Conservation (phyloP, 2,888 invertebrate species). For the Hirtodrosophila confusa region DNA sequence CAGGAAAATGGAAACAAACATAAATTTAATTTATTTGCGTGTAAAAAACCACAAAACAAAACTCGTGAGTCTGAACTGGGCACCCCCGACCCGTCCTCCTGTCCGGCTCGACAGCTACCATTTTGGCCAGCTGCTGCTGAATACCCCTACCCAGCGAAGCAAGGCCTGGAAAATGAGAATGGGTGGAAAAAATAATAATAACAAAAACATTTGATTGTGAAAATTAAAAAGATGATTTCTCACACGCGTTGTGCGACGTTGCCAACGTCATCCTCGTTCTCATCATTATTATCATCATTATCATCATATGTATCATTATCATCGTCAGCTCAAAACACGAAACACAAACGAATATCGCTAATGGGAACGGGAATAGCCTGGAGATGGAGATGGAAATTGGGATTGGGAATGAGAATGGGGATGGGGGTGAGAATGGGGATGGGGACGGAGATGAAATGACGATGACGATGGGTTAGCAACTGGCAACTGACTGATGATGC, state of each 20-base stretch:
- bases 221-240: conserved; percentile 79
- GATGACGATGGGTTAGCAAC: conserved; percentile 18
- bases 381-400: conserved; percentile 7
- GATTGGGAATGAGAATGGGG: neutral
- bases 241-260: conserved; percentile 62
- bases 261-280: conserved; percentile 36
- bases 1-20: conserved; percentile 68
- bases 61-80: conserved; percentile 36
- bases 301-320: conserved; percentile 10
- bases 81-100: neutral
- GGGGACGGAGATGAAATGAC: conserved; percentile 1
- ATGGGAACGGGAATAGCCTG: conserved; percentile 28
- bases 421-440: neutral
- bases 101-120: conserved; percentile 17
- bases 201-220: conserved; percentile 74
- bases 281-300: conserved; percentile 29
- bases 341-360: conserved; percentile 35
- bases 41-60: conserved; percentile 78
- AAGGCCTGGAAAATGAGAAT: conserved; percentile 33
- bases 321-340: conserved; percentile 15
- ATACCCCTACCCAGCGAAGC: neutral
- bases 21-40: conserved; percentile 80
- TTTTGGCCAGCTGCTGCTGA: conserved; percentile 44
- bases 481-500: conserved; percentile 40
- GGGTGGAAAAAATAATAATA: conserved; percentile 47